Percentiles rank a stretch among this genome's conserved stretches.
Conservation (phyloP, 2,797 vertebrate species). For the Eulemur mongoz region DNA sequence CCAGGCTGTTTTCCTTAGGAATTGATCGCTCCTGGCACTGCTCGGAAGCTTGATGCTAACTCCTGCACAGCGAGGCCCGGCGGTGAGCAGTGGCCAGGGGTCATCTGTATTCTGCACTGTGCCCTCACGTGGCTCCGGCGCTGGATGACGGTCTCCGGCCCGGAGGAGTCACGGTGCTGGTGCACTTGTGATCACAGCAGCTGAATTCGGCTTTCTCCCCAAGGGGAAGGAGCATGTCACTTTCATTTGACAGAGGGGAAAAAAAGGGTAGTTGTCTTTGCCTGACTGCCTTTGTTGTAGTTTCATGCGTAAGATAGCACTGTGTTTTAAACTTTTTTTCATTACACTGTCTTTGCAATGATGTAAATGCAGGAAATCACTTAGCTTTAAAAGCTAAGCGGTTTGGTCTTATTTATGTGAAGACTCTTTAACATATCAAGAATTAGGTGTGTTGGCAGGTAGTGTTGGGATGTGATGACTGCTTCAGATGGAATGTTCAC, state of each 20-base stretch:
- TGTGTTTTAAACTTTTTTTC: conserved; percentile 71
- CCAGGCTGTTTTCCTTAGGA: not conserved
- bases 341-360: conserved; percentile 74
- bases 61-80: not conserved
- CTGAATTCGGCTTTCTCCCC: conserved; percentile 74
- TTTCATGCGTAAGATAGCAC: conserved; percentile 67
- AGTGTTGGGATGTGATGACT: conserved; percentile 76
- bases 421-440: conserved; percentile 80
- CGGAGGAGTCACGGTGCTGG: not conserved
- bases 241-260: conserved; percentile 60
- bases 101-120: not conserved
- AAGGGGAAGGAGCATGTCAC: conserved; percentile 28
- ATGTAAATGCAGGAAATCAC: conserved; percentile 77
- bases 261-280: conserved; percentile 71
- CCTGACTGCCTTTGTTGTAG: conserved; percentile 73
- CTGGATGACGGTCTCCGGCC: not conserved
- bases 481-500: conserved; percentile 82
- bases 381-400: conserved; percentile 80
- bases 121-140: not conserved
- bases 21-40: not conserved
- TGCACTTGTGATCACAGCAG: conserved; percentile 56
- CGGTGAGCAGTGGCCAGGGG: conserved; percentile 51
- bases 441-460: conserved; percentile 77
- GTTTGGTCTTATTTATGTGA: conserved; percentile 78
- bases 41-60: not conserved